These are phyloP conservation scores for Mellivora capensis DNA, from an alignment of 2,113 vertebrate species.

Conservation along the genomic window DNA sequence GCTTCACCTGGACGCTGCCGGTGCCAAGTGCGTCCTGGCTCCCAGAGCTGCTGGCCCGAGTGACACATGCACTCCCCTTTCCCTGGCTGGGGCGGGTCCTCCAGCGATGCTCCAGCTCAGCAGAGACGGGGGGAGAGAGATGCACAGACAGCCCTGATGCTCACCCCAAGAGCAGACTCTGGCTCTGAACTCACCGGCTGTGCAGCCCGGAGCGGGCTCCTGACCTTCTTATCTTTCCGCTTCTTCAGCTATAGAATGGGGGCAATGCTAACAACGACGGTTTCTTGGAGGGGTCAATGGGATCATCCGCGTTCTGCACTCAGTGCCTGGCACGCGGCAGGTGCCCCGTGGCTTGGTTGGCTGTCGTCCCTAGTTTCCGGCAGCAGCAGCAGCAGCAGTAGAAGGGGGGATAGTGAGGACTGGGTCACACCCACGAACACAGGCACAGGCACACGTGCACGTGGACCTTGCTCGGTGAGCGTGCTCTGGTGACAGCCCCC, in stretches of 20 bases:
- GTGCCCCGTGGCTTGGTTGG: background rate
- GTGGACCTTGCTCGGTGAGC: background rate
- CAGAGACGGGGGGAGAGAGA: background rate
- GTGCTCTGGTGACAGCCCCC: background rate
- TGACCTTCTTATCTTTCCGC: background rate
- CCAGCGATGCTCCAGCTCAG: background rate
- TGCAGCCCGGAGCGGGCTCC: background rate
- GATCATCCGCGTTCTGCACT: too few relatives aligned
- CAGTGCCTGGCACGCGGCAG: background rate
- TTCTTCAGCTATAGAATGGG: background rate
- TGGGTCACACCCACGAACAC: background rate
- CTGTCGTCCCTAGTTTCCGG: rapidly evolving
- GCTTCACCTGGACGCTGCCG: background rate
- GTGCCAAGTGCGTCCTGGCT: rapidly evolving
- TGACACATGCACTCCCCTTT: background rate
- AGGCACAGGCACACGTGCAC: background rate
- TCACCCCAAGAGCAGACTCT: background rate
- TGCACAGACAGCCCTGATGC: background rate
- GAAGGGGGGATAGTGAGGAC: background rate
- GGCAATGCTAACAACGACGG: background rate
- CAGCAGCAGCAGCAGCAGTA: background rate
- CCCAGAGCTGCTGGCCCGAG: background rate
- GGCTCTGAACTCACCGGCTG: background rate
- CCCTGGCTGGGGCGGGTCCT: background rate
- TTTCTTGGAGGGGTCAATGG: background rate